Base-by-base conservation (phyloP, 1,140 invertebrate species). In the Micrasema longulum region DNA sequence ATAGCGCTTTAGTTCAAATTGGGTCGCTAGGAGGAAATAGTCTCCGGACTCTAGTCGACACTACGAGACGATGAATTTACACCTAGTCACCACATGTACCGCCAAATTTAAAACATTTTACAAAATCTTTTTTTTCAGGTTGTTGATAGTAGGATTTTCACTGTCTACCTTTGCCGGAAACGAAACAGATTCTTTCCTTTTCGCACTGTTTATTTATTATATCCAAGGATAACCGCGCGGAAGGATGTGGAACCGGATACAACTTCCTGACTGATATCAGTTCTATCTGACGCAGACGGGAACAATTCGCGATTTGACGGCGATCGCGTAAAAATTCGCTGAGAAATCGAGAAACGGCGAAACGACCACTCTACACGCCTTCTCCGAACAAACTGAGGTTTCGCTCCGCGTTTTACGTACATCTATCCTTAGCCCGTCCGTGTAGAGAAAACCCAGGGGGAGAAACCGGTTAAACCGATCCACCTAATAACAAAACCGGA, bases 311-410 rank as follows among this genome's bases (percentile, higher is more conserved):
- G 31, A 45, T 45, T 64, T 6, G 31, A 12, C 16, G 22, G n/a
- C 31, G 60, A 64, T 64, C 60, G 57, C 57, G 60, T 64, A 47
- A 64, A 64, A 47, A 23, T 4, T 20, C 60, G 41, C 41, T 9
- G 53, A 22, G 36, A 35, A 55, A 41, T 20, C 16, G 35, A 22
- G 6, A 35, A 22, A 16, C 41, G 22, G 41, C 60, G 43, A 64
- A n/a, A 14, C 60, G 16, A 26, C 60, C 22, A n/a, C 22, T 47
- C 22, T 22, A 7, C 1, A 22, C 60, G 26, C n/a, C 60, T 47
- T 22, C 60, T 64, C 43, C 43, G 41, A 64, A 41, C 60, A 23
- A 45, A 64, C 60, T 64, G 60, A 64, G 60, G 60, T 64, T 45
- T 64, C n/a, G 43, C 20, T 45, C 47, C n/a, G 43, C 20, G n/a